These are phyloP conservation scores for Enteromius unitaeniatus DNA, from an alignment of 2,797 vertebrate species.

Conservation along the genomic window DNA sequence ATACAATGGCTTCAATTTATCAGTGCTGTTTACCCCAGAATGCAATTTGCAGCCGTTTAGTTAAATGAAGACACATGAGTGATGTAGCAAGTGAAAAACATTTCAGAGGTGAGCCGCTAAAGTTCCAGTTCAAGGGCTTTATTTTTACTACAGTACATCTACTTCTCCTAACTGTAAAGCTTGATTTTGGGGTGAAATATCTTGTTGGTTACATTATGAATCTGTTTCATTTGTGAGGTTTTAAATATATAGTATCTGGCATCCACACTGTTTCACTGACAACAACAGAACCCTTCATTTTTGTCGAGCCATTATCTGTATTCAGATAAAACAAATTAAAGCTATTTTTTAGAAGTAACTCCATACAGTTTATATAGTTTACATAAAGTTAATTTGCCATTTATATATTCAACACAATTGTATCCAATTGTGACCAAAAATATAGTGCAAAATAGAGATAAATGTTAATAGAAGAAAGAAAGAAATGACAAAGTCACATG, in stretches of 20 bases:
- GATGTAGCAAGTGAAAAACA: constrained; percentile 39
- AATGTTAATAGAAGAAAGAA: background rate
- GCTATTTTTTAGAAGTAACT: background rate
- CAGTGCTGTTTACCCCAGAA: constrained; percentile 65
- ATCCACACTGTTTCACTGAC: background rate
- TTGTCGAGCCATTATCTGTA: background rate
- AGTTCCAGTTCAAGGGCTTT: constrained; percentile 23
- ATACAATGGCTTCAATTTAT: constrained; percentile 69
- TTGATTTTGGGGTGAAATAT: background rate
- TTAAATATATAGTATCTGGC: background rate
- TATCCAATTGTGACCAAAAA: no score
- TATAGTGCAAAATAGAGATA: background rate
- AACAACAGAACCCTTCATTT: background rate
- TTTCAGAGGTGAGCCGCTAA: constrained; percentile 38
- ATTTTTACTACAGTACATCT: constrained; percentile 9
- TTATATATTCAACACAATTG: background rate
- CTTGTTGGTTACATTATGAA: background rate
- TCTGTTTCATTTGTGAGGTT: background rate
- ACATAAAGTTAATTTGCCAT: background rate
- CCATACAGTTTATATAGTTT: background rate
- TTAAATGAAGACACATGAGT: constrained; percentile 68
- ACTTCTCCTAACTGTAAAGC: background rate
- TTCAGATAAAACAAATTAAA: background rate
- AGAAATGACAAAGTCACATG: background rate
- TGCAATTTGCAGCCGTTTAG: constrained; percentile 67